Evolutionary conservation across 2,888 invertebrate genomes (phyloP), one percentile per base, ranked within the genome.

Genomic region (Epirrhoe tristata): DNA sequence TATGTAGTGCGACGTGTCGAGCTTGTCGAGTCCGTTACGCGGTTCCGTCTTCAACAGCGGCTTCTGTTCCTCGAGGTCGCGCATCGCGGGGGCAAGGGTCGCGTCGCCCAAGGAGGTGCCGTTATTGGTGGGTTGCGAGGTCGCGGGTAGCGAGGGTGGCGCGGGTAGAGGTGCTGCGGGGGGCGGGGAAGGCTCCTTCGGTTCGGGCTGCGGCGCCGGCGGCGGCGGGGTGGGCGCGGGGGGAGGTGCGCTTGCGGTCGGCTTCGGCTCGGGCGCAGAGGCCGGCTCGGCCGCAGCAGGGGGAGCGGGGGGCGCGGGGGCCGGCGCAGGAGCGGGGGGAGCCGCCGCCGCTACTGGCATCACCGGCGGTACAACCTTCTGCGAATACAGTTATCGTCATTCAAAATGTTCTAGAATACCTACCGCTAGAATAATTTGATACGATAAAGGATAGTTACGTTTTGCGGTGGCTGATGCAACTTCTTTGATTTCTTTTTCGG

Each of bases 401-500:
- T 50, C n/a, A 59, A 6, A 52, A 43, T 39, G 8, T 17, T 51
- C 16, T 17, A 43, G 39, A 43, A 8, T 12, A 10, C 56, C 36
- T 32, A 51, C 14, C 14, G 12, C 17, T 17, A 52, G n/a, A 39
- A 3, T 36, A 36, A 17, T 32, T 43, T 48, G 16, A 54, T 10
- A 52, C 10, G 17, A 66, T 14, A 70, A 71, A 59, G 56, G 36
- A 75, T 82, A 84, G 69, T 89, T 87, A 93, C 94, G 88, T 92
- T 93, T 90, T 88, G 93, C 61, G 81, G 82, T 10, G 85, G 81
- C 34, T 87, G 90, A 67, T 87, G 88, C 71, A 86, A 86, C 74
- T 92, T 93, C 81, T 92, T 93, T 43, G 82, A 74, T 84, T 93
- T 93, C 84, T 93, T 93, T 83, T 93, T 93, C 14, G 89, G 87